Conservation (phyloP, 1,140 invertebrate genomes). For the Radopholus similis region DNA sequence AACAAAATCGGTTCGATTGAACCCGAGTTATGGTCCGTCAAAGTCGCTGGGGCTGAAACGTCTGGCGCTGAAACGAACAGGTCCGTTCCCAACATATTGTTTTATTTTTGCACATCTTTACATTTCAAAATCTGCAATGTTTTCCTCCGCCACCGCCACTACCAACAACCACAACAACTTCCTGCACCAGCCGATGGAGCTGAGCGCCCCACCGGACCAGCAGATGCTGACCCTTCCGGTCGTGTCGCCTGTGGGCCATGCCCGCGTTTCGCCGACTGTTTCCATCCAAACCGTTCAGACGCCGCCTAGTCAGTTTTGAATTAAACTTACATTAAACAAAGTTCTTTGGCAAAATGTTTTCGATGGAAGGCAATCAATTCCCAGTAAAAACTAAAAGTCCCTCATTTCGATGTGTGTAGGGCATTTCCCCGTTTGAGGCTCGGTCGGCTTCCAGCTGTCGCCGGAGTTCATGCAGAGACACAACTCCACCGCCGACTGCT, state of each 20-base stretch:
- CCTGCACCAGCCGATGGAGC: background rate
- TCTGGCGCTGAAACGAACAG: too few species aligned
- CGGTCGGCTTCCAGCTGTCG: background rate
- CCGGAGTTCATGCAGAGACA: slow-evolving; percentile 48
- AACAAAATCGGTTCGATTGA: too few species aligned
- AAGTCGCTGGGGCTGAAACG: too few species aligned
- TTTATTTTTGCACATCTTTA: background rate
- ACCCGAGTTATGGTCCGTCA: too few species aligned
- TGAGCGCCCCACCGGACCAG: background rate
- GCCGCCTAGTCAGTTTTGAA: background rate
- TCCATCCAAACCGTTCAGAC: background rate
- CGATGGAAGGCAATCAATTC: too few species aligned
- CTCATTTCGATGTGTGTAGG: too few species aligned
- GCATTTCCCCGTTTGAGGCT: background rate
- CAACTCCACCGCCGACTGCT: slow-evolving; percentile 51
- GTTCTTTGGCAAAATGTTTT: background rate
- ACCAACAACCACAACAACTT: too few species aligned
- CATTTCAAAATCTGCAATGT: background rate
- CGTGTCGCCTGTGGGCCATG: background rate
- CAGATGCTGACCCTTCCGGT: background rate
- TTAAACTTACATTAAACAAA: too few species aligned
- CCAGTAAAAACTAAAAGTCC: too few species aligned
- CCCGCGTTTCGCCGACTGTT: background rate
- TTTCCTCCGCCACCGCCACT: slow-evolving; percentile 2
- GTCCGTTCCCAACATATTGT: background rate